Evolutionary conservation across 1,140 invertebrate genomes (phyloP), one percentile per base, ranked within the genome.

Genomic region (Ips nitidus): DNA sequence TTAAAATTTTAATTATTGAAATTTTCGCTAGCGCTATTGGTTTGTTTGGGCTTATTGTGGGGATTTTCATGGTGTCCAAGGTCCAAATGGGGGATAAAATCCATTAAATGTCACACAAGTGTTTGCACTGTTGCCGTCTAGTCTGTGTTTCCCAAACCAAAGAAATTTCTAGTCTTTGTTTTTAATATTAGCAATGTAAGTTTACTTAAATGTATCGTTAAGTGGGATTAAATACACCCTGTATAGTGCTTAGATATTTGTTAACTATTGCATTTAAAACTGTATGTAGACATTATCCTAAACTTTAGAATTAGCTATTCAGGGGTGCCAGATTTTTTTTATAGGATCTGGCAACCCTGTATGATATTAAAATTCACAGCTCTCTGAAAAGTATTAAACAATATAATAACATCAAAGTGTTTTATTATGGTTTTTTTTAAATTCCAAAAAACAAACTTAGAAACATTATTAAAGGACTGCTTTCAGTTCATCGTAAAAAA

Each of bases 11-110:
- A 7, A 94, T 97, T 77, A 88, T 97, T 52, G 94, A 97, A 84
- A 97, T 97, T 80, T 97, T 97, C 81, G 94, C 91, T 4, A 93
- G 90, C 82, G 94, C 94, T 69, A 95, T 97, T 81, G 94, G 94
- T 70, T 83, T 97, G 0, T 97, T 97, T 86, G 94, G 94, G 59
- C 84, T 96, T 22, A 96, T 96, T 79, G 92, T 96, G 60, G 91
- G 92, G 50, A 93, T 96, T 82, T 91, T 94, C 77, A 90, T 94
- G 83, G 78, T 79, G 22, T 78, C 79, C 0, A 80, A 79, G 72
- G 78, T 78, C 1, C 67, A 73, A 36, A 80, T 80, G 78, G 78
- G 77, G 3, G 72, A 79, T 57, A 74, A 76, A 60, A 58, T 69
- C 41, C 75, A 77, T 70, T 59, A 41, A 36, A 59, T 59, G 6